phyloP scores from a whole-genome alignment of 2,113 vertebrate species.

The Archilochus colubris region DNA sequence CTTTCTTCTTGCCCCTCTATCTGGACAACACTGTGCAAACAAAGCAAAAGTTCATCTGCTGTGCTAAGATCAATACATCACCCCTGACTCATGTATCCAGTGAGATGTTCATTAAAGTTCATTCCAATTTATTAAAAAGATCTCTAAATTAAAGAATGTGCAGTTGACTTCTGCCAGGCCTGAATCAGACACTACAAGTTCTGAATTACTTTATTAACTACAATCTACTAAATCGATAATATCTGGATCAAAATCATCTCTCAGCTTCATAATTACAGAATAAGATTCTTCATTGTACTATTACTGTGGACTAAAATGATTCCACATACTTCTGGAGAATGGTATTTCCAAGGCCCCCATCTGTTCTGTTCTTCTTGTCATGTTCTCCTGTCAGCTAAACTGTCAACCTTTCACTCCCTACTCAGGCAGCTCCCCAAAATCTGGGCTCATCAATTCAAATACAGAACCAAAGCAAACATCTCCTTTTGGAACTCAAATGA shows the following conservation, averaged over 20 bases:
- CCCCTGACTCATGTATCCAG: neutral
- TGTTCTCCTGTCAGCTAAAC: constrained; percentile 41
- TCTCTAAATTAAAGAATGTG: constrained; percentile 1
- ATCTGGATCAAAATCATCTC: constrained; percentile 42
- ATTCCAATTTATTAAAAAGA: constrained; percentile 32
- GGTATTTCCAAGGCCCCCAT: constrained; percentile 40
- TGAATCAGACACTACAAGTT: constrained; percentile 24
- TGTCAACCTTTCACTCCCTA: constrained; percentile 46
- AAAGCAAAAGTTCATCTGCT: constrained; percentile 1
- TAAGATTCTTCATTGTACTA: constrained; percentile 35
- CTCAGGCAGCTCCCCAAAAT: constrained; percentile 5
- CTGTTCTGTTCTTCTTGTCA: constrained; percentile 14
- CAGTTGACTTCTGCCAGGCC: neutral
- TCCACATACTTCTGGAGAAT: constrained; percentile 38
- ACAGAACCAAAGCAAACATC: neutral
- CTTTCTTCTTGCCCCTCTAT: neutral
- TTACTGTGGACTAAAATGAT: constrained; percentile 53
- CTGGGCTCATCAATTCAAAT: neutral
- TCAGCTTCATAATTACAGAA: constrained; percentile 42
- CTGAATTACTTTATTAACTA: constrained; percentile 47
- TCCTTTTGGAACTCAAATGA: neutral
- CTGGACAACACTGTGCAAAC: neutral
- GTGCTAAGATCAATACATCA: neutral
- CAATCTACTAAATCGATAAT: constrained; percentile 50
- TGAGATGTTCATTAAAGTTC: constrained; percentile 34